Percentiles rank a stretch among this genome's conserved stretches.
These are phyloP conservation scores for Epinotia demarniana DNA, from an alignment of 2,888 invertebrate genomes.

Conservation along the genomic window DNA sequence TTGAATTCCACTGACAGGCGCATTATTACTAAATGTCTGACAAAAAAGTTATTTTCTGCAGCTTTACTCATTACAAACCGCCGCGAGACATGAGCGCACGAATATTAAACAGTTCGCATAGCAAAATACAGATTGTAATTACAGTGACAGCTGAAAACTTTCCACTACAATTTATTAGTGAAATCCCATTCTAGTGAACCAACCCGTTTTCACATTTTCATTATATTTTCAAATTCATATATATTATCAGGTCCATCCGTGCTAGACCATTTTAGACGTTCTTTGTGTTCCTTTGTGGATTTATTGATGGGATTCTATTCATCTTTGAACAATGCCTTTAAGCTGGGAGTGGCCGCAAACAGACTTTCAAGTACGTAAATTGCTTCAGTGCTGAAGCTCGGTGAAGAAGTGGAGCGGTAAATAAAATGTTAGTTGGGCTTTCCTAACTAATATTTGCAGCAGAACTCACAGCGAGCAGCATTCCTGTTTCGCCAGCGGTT, in stretches of 20 bases:
- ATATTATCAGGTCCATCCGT: conserved; percentile 10
- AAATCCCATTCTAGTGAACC: neutral
- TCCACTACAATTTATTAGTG: neutral
- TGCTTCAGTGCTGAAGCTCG: neutral
- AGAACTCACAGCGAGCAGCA: neutral
- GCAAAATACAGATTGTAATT: conserved; percentile 9
- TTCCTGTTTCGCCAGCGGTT: neutral
- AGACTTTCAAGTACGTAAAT: conserved; percentile 6
- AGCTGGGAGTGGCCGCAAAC: conserved; percentile 14
- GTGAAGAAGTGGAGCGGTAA: neutral
- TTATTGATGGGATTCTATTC: conserved; percentile 31
- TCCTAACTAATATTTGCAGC: neutral
- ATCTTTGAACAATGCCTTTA: conserved; percentile 8
- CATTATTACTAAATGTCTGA: conserved; percentile 18
- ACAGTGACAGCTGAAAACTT: conserved; percentile 1
- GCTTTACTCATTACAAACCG: neutral
- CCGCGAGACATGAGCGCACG: neutral
- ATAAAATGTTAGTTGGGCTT: conserved; percentile 4
- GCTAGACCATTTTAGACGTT: neutral
- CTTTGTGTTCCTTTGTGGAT: conserved; percentile 19
- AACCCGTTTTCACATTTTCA: neutral
- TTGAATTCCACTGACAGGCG: conserved; percentile 17
- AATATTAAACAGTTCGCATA: conserved; percentile 4
- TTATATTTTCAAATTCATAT: conserved; percentile 1
- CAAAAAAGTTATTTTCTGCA: conserved; percentile 8